Evolutionary conservation across 1,140 invertebrate genomes (phyloP).

Genomic region (Drosophila carrolli): DNA sequence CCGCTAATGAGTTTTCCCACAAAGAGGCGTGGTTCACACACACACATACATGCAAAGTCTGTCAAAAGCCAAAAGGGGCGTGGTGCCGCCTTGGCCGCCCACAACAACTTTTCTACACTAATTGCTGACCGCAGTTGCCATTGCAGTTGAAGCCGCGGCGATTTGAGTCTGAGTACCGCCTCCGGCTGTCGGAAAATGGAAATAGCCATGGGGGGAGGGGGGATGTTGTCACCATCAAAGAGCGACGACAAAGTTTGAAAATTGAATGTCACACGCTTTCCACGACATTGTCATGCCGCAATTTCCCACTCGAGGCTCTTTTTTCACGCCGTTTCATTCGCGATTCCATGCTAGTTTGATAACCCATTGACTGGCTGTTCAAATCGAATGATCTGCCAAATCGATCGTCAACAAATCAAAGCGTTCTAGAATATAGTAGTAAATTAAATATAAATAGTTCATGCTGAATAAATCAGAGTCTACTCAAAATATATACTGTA

Average conservation of each 20-base stretch:
- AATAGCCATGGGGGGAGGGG: not conserved
- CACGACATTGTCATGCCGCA: conserved; percentile 26
- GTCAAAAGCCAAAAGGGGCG: conserved; percentile 4
- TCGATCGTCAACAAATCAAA: conserved; percentile 4
- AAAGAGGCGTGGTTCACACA: conserved; percentile 39
- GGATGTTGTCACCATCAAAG: conserved; percentile 1
- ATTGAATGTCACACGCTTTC: conserved; percentile 38
- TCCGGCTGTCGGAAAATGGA: not conserved
- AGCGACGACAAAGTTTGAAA: conserved; percentile 35
- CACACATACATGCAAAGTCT: not conserved
- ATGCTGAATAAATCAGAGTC: too few species aligned
- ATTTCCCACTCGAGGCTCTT: not conserved
- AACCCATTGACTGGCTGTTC: conserved; percentile 10
- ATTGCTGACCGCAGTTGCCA: conserved; percentile 42
- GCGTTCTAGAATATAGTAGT: not conserved
- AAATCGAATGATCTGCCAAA: conserved; percentile 18
- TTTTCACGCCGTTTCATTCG: conserved; percentile 16
- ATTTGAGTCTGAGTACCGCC: conserved; percentile 4
- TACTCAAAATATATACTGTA: too few species aligned
- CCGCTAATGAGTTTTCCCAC: conserved; percentile 71
- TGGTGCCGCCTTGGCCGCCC: conserved; percentile 9
- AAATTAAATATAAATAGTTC: not conserved
- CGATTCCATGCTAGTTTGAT: not conserved
- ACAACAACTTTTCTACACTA: conserved; percentile 56
- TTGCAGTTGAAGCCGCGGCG: conserved; percentile 1